Conservation (phyloP, 2,113 vertebrate species). For the Oxyruncus cristatus region DNA sequence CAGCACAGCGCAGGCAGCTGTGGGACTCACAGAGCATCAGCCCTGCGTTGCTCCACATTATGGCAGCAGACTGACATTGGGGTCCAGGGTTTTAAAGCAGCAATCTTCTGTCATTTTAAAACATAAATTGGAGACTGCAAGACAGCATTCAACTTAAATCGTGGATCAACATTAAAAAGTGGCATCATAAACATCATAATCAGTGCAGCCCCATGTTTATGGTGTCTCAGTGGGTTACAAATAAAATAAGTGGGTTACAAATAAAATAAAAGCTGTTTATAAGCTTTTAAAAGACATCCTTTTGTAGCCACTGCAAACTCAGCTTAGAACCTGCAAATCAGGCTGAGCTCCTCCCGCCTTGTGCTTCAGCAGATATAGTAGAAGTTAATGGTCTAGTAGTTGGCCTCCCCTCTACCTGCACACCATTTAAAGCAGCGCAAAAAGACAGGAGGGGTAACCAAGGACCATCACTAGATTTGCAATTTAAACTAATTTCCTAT, state of each 20-base stretch:
- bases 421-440: not conserved
- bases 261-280: slow-evolving; percentile 4
- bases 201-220: not conserved
- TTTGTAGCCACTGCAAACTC: not conserved
- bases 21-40: not conserved
- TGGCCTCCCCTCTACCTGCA: not conserved
- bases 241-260: slow-evolving; percentile 1
- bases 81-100: not conserved
- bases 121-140: not conserved
- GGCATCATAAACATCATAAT: not conserved
- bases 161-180: not conserved
- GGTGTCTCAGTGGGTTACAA: not conserved
- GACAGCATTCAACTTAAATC: not conserved
- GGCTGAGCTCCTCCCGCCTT: not conserved
- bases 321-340: not conserved
- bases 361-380: not conserved
- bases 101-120: not conserved
- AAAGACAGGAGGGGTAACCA: not conserved
- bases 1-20: not conserved
- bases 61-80: not conserved
- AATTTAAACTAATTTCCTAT: not conserved
- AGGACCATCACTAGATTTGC: not conserved
- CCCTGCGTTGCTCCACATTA: not conserved
- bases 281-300: not conserved
- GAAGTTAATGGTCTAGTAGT: not conserved